Evolutionary conservation across 2,797 vertebrate genomes (phyloP), one percentile per base, ranked within the genome.

Genomic region (Meriones psammophilus): DNA sequence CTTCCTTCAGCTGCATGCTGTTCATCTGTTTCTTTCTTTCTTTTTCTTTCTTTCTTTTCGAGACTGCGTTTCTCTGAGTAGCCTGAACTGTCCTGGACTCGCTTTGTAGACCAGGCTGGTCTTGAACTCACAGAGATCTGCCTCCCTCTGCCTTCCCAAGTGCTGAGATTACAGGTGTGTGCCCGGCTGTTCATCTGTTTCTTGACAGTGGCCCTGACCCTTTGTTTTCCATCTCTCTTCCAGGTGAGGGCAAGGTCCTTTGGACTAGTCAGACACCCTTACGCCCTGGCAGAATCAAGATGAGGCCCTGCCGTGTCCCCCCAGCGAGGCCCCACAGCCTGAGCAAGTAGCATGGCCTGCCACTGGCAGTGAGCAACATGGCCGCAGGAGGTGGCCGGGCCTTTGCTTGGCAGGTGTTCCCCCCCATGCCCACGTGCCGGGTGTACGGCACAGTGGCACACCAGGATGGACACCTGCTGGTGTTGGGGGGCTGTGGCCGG

Each of bases 401-500:
- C 97, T 99, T 99, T 94, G 98, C 97, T 96, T 99, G 99, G 99
- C 99, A 99, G 98, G 97, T 98, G 91, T 99, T 99, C 97, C 99
- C 99, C 2, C 97, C 99, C 85, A 99, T 99, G 99, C 98, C 99
- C 33, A 99, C 99, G 62, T 98, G 99, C 81, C 99, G 99, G 0
- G 99, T 99, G n/a, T 99, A 99, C 98, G 99, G 99, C 98, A 99
- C 99, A 1, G 99, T 99, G 0, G 97, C 98, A 1, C 98, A 99
- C 97, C 99, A 98, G 26, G 99, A 99, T 20, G 99, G 99, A 91
- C 99, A 99, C 94, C 98, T 99, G n/a, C 99, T 99, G 22, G 99
- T 99, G 96, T 97, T 99, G 97, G 99, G 99, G 28, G 99, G 99
- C 97, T 99, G 99, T 98, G 99, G 99, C 18, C 98, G 98, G 88